Evolutionary conservation across 2,113 vertebrate genomes (phyloP), one percentile per base, ranked within the genome.

Genomic region (Malaclemys terrapin): DNA sequence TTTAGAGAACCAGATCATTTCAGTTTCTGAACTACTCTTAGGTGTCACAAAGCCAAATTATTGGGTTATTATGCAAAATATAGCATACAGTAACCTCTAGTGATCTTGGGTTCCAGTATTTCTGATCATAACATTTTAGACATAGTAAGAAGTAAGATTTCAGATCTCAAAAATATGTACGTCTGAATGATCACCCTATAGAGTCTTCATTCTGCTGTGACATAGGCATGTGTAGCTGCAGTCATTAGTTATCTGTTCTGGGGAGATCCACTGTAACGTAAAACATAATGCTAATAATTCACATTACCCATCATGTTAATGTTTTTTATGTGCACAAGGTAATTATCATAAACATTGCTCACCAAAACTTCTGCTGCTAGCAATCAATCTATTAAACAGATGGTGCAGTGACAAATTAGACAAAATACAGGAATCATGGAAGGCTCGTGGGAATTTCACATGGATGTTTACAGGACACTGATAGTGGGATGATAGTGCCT

Each of bases 381-480:
- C 82, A 72, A 85, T 90, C 75, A 85, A 79, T 88, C 69, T 94
- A 62, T 87, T 56, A 89, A 95, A 86, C 47, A 97, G 80, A 95
- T 14, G 4, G 82, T 76, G 24, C 5, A 91, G 45, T 87, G 86
- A 93, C 87, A 96, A 82, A 89, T 90, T 81, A 95, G 38, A 80
- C 53, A 95, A 97, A 97, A 96, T 25, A 57, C 29, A 80, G 90
- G 83, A 95, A 93, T 94, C 79, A 54, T 45, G 57, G 22, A 52
- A 83, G 91, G 78, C 82, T 94, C 38, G 45, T n/a, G 78, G 84
- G 93, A 96, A 96, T 95, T 94, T 84, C 16, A 90, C 59, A 25
- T 72, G 90, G 84, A 78, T 87, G 95, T 49, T 90, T 97, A 79
- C 27, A 94, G 25, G 14, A 24, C 42, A 92, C 45, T 96, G 88